These are phyloP conservation scores for Noctilio leporinus DNA, from an alignment of 2,113 vertebrate genomes.

Conservation along the genomic window DNA sequence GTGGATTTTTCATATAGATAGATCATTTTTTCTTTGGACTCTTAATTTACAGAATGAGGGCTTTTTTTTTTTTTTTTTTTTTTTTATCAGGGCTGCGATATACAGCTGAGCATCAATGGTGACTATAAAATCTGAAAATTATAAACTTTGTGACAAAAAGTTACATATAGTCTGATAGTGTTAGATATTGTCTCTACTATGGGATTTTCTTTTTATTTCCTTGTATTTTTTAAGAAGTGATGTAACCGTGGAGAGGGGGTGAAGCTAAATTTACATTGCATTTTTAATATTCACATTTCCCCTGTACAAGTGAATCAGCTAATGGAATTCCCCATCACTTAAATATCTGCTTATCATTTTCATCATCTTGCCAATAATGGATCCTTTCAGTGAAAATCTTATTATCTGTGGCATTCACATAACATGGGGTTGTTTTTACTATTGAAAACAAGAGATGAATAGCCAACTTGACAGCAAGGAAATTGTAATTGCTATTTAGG, in stretches of 20 bases:
- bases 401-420: constrained; percentile 12
- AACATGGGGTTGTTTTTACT: constrained; percentile 8
- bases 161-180: not conserved
- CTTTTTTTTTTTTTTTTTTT: not conserved
- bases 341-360: not conserved
- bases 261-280: not conserved
- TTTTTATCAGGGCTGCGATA: not conserved
- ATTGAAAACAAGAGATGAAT: constrained; percentile 43
- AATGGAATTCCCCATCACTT: not conserved
- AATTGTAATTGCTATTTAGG: constrained; percentile 22
- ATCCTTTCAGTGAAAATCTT: constrained; percentile 33
- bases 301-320: not conserved
- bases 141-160: not conserved
- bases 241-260: not conserved
- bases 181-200: not conserved
- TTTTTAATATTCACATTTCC: not conserved
- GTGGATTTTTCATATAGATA: not conserved
- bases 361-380: not conserved
- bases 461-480: not conserved
- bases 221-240: not conserved
- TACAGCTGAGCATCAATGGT: not conserved
- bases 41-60: not conserved
- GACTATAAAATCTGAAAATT: not conserved
- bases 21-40: not conserved
- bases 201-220: not conserved